These are phyloP conservation scores for Montipora sp. DNA, from an alignment of 64 coral and sea anemone genomes.

Conservation along the genomic window DNA sequence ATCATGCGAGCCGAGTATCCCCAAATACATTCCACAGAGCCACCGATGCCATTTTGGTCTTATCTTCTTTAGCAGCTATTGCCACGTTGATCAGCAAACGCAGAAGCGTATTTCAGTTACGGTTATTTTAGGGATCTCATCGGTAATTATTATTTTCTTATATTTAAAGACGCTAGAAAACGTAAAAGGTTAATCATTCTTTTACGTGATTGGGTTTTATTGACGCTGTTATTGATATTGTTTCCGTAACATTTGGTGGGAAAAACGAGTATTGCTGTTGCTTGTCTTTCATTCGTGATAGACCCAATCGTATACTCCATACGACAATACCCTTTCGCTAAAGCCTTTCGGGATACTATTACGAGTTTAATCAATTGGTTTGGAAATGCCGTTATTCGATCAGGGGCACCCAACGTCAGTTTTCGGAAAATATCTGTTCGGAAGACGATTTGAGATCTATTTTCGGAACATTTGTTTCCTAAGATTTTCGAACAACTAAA, in stretches of 20 bases:
- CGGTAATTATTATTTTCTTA: constrained; percentile 8
- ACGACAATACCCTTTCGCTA: not conserved
- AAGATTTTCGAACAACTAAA: no score
- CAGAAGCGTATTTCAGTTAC: not conserved
- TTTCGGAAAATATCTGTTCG: no score
- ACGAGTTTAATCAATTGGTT: not conserved
- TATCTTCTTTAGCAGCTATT: not conserved
- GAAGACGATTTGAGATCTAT: no score
- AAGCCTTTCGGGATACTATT: not conserved
- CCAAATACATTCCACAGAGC: not conserved
- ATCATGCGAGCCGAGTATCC: not conserved
- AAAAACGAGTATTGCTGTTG: not conserved
- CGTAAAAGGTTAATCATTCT: not conserved
- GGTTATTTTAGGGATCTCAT: not conserved
- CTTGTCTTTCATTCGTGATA: not conserved
- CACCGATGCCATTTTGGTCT: not conserved
- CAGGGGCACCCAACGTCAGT: no score
- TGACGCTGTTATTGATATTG: not conserved
- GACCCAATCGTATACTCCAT: constrained; percentile 17
- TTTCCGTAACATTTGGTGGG: not conserved
- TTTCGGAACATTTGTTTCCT: no score
- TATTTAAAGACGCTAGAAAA: constrained; percentile 18
- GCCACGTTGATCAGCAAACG: not conserved
- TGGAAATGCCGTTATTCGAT: not conserved
- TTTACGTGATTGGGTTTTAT: constrained; percentile 3